Conservation (phyloP, 2,797 vertebrate genomes). For the Chloroceryle amazona region DNA sequence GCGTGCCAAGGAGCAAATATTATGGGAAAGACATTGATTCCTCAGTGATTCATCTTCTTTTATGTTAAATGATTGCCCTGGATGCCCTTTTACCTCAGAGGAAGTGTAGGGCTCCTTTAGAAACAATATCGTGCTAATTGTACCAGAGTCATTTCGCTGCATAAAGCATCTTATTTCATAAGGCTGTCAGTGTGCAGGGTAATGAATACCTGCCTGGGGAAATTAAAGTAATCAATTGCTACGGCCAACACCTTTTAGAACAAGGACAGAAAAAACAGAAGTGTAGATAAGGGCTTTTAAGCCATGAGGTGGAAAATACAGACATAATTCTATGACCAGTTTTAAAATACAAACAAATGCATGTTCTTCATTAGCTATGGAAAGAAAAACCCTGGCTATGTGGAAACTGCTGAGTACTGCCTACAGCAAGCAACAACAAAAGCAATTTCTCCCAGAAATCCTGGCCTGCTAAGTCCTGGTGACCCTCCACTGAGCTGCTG, state of each 20-base stretch:
- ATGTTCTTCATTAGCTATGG: neutral
- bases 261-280: neutral
- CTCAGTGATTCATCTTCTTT: neutral
- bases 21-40: neutral
- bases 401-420: neutral
- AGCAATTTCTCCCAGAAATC: neutral
- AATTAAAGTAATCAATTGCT: slow-evolving; percentile 32
- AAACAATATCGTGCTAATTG: slow-evolving; percentile 4
- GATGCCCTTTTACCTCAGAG: neutral
- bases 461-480: fast-evolving
- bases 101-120: neutral
- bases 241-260: slow-evolving; percentile 4
- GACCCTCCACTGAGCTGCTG: neutral
- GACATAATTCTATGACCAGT: neutral
- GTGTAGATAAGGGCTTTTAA: slow-evolving; percentile 15
- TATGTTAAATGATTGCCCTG: neutral
- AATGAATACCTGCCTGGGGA: slow-evolving; percentile 22
- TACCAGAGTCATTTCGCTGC: neutral
- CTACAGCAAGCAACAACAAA: neutral
- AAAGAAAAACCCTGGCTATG: neutral
- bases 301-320: neutral
- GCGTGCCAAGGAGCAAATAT: neutral
- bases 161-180: slow-evolving; percentile 2
- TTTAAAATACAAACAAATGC: neutral
- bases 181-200: neutral